Conservation (phyloP, 2,113 vertebrate genomes). For the Myiagra hebetior region DNA sequence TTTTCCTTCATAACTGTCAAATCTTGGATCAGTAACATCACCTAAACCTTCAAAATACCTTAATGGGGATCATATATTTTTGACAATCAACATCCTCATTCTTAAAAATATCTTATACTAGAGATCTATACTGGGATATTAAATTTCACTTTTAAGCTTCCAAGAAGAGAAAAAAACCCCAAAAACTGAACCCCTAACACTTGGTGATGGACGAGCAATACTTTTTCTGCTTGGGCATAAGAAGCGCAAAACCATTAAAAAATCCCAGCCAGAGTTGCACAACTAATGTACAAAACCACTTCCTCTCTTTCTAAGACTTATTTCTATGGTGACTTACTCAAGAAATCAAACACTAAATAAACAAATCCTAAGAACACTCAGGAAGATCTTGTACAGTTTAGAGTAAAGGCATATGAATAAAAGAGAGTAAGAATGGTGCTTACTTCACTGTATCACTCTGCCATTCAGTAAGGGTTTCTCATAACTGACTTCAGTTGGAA, state of each 20-base stretch:
- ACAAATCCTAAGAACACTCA: background rate
- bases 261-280: background rate
- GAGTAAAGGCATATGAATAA: background rate
- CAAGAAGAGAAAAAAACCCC: background rate
- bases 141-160: background rate
- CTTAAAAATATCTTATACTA: background rate
- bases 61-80: background rate
- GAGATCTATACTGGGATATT: background rate
- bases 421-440: background rate
- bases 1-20: background rate
- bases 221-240: background rate
- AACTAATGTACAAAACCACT: constrained; percentile 26
- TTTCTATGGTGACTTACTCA: background rate
- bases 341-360: background rate
- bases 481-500: background rate
- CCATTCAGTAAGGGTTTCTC: background rate
- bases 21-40: background rate
- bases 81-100: background rate
- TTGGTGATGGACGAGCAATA: background rate
- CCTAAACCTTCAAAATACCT: background rate
- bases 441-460: background rate
- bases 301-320: background rate
- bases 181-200: background rate
- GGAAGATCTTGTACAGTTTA: background rate
- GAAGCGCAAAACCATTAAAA: background rate